Base-by-base conservation (phyloP, 2,797 vertebrate genomes). In the Thripadectes ignobilis region DNA sequence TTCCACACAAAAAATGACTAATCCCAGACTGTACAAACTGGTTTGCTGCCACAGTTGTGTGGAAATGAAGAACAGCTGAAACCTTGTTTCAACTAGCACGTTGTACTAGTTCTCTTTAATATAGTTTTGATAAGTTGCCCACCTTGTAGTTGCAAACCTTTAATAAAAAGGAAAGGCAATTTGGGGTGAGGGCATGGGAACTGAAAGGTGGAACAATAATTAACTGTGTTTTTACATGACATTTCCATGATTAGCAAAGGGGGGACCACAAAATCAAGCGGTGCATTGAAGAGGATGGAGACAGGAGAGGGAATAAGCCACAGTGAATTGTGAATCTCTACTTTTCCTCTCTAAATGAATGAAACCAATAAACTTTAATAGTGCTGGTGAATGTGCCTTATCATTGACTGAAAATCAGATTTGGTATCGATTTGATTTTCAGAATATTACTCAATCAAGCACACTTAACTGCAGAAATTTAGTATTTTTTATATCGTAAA, bases 391-490 rank as follows among this genome's bases (percentile, higher is more conserved):
- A 88, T 78, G 73, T 92, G 69, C 78, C 79, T 94, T 93, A 94
- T 88, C 72, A 55, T 85, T 95, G 91, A 62, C 78, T 92, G 86
- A 94, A 89, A 96, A 93, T 91, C 80, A 92, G 78, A 96, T 95
- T 93, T 88, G 73, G 36, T 93, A 97, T 97, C 12, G 89, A 96
- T 96, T 93, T 91, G 82, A 39, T 95, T 95, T 96, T 91, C 76
- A 86, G 89, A 94, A 93, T 96, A 85, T 97, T 95, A 95, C 69
- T 96, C 89, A 89, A 95, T 92, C 95, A 95, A 96, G 30, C 43
- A 74, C 93, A 91, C 73, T 89, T 95, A 95, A 94, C 89, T 69
- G 48, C 72, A 87, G 87, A 92, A 96, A 92, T 95, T 95, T 77
- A 91, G 85, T 92, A 75, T 58, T 95, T 97, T 94, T 95, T 89